Conservation (phyloP, 2,113 vertebrate species). For the Polypterus senegalus region DNA sequence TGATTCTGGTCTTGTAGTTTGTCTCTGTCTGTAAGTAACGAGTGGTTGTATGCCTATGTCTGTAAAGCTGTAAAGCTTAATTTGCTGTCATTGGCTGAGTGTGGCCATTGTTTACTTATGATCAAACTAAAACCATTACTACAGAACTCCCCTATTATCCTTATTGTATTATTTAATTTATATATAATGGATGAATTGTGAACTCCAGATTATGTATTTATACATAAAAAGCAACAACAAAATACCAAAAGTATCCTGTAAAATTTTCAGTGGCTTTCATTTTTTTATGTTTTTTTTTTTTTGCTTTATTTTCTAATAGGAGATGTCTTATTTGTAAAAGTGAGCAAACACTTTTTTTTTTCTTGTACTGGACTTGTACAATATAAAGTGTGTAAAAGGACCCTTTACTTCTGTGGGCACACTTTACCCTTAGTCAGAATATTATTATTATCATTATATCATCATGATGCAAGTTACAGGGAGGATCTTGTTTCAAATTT, state of each 20-base stretch:
- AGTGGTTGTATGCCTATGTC: constrained; percentile 22
- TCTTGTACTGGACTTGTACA: constrained; percentile 74
- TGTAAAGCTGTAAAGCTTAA: no score
- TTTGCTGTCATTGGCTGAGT: no score
- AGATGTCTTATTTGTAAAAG: constrained; percentile 84
- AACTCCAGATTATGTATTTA: constrained; percentile 40
- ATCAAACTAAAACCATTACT: no score
- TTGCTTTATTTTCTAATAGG: constrained; percentile 42
- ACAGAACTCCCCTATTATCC: no score
- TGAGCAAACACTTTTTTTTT: constrained; percentile 41
- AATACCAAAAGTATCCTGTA: constrained; percentile 64
- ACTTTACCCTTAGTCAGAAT: constrained; percentile 50
- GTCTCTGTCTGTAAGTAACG: constrained; percentile 48
- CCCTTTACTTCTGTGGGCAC: constrained; percentile 58
- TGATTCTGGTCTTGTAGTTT: constrained; percentile 49
- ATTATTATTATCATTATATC: constrained; percentile 46
- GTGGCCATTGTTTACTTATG: no score
- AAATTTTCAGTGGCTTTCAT: constrained; percentile 84
- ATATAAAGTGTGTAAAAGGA: constrained; percentile 67
- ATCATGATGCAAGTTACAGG: constrained; percentile 71
- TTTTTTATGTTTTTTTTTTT: constrained; percentile 36
- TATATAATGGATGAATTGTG: constrained; percentile 20
- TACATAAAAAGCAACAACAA: constrained; percentile 46
- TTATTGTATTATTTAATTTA: no score
- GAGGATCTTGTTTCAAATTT: constrained; percentile 58